Percentiles rank a stretch among this genome's conserved stretches.
Evolutionary conservation across 2,797 vertebrate species (phyloP).

Genomic region (Hemibagrus guttatus): DNA sequence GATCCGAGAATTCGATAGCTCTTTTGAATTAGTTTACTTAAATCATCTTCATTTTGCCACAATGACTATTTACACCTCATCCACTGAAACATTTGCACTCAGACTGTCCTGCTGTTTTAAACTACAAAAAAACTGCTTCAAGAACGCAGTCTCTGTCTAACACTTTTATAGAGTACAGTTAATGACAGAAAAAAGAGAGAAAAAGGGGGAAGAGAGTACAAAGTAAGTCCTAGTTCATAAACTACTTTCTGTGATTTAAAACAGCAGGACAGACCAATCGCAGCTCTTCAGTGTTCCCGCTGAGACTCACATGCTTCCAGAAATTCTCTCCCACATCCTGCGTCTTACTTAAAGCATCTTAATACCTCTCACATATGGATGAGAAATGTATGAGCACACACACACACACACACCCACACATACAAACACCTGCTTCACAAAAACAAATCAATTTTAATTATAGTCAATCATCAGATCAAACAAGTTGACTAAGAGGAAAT

Average conservation of each 20-base stretch:
- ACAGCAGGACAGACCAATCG: constrained; percentile 17
- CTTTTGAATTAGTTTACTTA: not conserved
- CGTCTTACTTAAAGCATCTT: constrained; percentile 11
- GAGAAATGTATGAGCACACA: constrained; percentile 8
- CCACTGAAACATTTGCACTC: constrained; percentile 2
- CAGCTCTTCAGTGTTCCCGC: constrained; percentile 18
- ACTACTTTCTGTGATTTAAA: constrained; percentile 26
- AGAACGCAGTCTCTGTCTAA: constrained; percentile 33
- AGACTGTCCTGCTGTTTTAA: constrained; percentile 42
- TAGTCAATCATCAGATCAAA: constrained; percentile 37
- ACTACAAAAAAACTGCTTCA: constrained; percentile 30
- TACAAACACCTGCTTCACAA: not conserved
- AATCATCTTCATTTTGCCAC: constrained; percentile 2
- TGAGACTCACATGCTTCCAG: constrained; percentile 20
- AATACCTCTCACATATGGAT: constrained; percentile 43
- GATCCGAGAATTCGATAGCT: not conserved
- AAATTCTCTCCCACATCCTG: constrained; percentile 37
- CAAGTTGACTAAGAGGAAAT: constrained; percentile 27
- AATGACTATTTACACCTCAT: not conserved
- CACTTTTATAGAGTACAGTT: constrained; percentile 44
- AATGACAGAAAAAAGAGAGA: constrained; percentile 33
- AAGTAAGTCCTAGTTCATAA: constrained; percentile 24
- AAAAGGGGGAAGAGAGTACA: constrained; percentile 6
- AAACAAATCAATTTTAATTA: not conserved
- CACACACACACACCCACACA: constrained; percentile 3